Percentiles rank a stretch among this genome's conserved stretches.
phyloP scores from a whole-genome alignment of 2,888 invertebrate species.

The Candidula unifasciata region DNA sequence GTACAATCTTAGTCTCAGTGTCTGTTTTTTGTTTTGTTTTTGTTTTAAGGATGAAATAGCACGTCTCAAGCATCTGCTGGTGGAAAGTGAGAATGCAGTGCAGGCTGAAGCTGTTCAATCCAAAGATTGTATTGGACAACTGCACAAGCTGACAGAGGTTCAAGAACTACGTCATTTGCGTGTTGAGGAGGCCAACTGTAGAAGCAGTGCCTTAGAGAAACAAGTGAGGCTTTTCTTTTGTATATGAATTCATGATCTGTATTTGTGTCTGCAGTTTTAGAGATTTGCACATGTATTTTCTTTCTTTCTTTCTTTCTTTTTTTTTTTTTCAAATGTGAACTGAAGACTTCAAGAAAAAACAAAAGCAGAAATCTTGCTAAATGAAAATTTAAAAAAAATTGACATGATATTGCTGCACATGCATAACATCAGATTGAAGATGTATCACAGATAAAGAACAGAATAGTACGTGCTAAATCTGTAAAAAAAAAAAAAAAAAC shows the following conservation, averaged over 20 bases:
- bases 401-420: too few species aligned
- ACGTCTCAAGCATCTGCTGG: slow-evolving; percentile 64
- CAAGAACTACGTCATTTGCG: slow-evolving; percentile 71
- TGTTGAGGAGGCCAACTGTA: slow-evolving; percentile 61
- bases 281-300: neutral
- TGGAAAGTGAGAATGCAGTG: slow-evolving; percentile 68
- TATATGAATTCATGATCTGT: neutral
- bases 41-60: slow-evolving; percentile 67
- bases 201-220: slow-evolving; percentile 63
- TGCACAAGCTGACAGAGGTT: slow-evolving; percentile 68
- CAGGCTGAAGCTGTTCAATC: slow-evolving; percentile 62
- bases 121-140: slow-evolving; percentile 59
- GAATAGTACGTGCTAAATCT: too few species aligned
- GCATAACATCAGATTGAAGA: too few species aligned
- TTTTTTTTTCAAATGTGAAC: too few species aligned
- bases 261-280: neutral
- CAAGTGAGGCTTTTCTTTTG: slow-evolving; percentile 56
- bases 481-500: too few species aligned
- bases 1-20: neutral
- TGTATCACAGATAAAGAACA: too few species aligned
- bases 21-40: neutral
- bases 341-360: too few species aligned
- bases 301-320: too few species aligned
- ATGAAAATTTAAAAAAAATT: too few species aligned
- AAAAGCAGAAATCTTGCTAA: too few species aligned